Conservation (phyloP, 1,140 invertebrate species). For the Uloborus diversus region DNA sequence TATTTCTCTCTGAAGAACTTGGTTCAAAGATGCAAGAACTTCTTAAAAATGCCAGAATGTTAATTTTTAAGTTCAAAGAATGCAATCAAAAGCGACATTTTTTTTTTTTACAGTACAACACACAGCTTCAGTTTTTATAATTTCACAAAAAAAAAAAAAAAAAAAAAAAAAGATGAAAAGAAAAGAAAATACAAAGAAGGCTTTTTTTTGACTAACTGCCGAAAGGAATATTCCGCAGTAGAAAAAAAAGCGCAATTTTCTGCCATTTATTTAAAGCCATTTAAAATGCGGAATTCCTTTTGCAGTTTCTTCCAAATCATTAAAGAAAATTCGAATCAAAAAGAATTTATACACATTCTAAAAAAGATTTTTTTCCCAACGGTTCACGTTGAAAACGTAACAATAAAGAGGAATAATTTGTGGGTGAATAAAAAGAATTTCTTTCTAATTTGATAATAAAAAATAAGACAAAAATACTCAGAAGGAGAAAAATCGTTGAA, state of each 20-base stretch:
- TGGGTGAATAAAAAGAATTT: background rate
- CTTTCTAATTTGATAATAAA: background rate
- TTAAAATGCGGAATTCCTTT: slow-evolving; percentile 16
- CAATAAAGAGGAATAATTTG: background rate
- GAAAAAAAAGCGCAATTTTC: background rate
- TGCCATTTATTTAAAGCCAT: slow-evolving; percentile 5
- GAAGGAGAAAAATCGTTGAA: background rate
- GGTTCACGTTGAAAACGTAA: background rate
- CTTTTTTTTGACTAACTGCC: background rate
- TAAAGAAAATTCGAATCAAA: slow-evolving; percentile 28
- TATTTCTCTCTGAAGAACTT: too few relatives aligned
- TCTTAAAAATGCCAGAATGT: background rate
- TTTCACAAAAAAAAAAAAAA: too few relatives aligned
- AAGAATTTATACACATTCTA: slow-evolving; percentile 40
- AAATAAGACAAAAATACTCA: background rate
- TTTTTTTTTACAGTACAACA: background rate
- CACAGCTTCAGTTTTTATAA: too few relatives aligned
- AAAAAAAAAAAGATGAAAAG: background rate
- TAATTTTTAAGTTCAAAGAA: background rate
- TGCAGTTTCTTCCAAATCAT: slow-evolving; percentile 17
- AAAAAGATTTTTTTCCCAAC: background rate
- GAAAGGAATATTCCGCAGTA: background rate
- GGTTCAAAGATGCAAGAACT: too few relatives aligned
- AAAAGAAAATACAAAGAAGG: background rate
- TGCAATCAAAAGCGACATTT: background rate